Evolutionary conservation across 1,140 invertebrate genomes (phyloP).

Genomic region (Scaptomyza hsui): DNA sequence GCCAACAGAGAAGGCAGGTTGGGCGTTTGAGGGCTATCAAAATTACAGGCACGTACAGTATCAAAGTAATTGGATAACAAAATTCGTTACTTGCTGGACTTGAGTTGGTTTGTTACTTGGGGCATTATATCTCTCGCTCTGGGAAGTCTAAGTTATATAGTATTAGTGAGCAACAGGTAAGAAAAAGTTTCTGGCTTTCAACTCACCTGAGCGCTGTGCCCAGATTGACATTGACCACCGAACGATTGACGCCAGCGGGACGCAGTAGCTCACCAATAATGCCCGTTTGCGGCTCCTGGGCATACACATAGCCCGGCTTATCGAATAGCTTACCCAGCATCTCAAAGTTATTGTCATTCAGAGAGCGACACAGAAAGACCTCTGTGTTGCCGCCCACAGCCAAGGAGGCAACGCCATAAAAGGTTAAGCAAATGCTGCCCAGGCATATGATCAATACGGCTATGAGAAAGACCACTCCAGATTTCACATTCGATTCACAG

Average conservation of each 20-base stretch:
- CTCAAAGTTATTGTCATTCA: conserved; percentile 86
- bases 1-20: neutral
- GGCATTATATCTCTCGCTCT: conserved; percentile 16
- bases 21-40: conserved; percentile 53
- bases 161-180: conserved; percentile 22
- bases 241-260: conserved; percentile 71
- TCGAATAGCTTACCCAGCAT: conserved; percentile 87
- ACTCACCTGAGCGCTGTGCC: conserved; percentile 79
- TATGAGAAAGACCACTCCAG: conserved; percentile 85
- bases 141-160: conserved; percentile 37
- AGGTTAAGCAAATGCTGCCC: conserved; percentile 79
- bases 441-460: conserved; percentile 82
- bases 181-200: neutral
- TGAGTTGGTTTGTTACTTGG: conserved; percentile 13
- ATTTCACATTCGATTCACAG: conserved; percentile 85
- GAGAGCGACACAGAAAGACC: conserved; percentile 87
- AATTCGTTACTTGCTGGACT: conserved; percentile 63
- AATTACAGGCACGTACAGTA: conserved; percentile 83
- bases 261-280: conserved; percentile 86
- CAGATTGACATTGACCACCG: conserved; percentile 77
- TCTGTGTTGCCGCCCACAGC: conserved; percentile 85
- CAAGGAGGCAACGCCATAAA: conserved; percentile 78
- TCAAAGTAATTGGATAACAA: conserved; percentile 81
- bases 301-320: conserved; percentile 86
- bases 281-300: conserved; percentile 84